phyloP scores from a whole-genome alignment of 2,113 vertebrate genomes.

The Aramus guarauna region DNA sequence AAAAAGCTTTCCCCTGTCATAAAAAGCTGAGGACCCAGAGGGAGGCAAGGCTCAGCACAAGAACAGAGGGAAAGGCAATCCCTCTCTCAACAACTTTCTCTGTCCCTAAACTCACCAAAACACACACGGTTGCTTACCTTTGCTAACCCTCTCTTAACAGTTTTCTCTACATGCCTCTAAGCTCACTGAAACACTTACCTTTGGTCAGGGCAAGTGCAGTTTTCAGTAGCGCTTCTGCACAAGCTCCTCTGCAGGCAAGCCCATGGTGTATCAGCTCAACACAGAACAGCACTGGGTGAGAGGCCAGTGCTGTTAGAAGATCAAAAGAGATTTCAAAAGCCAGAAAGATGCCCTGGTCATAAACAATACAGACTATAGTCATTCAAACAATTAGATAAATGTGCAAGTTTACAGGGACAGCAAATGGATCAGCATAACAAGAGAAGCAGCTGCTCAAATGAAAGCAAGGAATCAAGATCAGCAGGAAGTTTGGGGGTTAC shows the following conservation, averaged over 20 bases:
- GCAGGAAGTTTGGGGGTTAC: neutral
- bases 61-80: neutral
- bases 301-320: neutral
- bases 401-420: neutral
- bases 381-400: neutral
- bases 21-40: neutral
- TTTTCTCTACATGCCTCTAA: neutral
- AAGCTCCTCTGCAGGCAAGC: neutral
- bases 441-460: neutral
- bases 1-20: neutral
- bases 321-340: neutral
- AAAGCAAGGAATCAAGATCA: neutral
- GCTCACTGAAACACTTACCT: neutral
- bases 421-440: neutral
- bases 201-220: neutral
- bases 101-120: neutral
- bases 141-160: neutral
- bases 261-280: accelerated
- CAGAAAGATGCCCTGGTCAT: neutral
- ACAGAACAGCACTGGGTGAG: neutral
- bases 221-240: neutral
- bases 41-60: neutral
- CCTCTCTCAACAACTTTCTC: neutral
- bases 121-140: neutral
- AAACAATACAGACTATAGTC: neutral